phyloP scores from a whole-genome alignment of 2,888 invertebrate species.

The Hydropsyche betteni region DNA sequence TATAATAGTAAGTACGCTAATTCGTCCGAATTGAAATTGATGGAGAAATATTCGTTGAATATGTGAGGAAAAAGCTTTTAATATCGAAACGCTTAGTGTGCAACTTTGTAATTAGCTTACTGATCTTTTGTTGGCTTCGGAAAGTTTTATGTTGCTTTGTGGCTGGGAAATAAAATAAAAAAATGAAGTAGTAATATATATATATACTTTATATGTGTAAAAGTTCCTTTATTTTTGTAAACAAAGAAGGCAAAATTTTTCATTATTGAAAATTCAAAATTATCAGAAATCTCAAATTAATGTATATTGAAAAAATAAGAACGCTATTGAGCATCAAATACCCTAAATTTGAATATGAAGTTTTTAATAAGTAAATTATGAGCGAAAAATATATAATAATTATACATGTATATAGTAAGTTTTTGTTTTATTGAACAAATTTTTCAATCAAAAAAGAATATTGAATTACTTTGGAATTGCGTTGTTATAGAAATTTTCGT shows the following conservation, averaged over 20 bases:
- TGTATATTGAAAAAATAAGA: too few relatives aligned
- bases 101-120: constrained; percentile 23
- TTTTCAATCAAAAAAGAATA: too few relatives aligned
- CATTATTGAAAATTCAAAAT: not conserved
- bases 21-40: not conserved
- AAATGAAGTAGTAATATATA: not conserved
- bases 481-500: too few relatives aligned
- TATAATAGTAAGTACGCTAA: not conserved
- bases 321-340: too few relatives aligned
- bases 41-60: not conserved
- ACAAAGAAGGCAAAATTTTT: not conserved
- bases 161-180: too few relatives aligned
- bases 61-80: constrained; percentile 3
- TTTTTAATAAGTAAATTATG: too few relatives aligned
- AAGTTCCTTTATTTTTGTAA: constrained; percentile 1
- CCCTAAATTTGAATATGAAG: too few relatives aligned
- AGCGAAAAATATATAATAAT: too few relatives aligned
- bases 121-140: not conserved
- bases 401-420: too few relatives aligned
- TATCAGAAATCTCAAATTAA: too few relatives aligned
- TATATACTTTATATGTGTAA: not conserved
- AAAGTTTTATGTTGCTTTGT: not conserved
- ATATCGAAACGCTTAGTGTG: constrained; percentile 1
- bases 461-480: too few relatives aligned
- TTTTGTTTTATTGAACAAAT: too few relatives aligned